These are phyloP conservation scores for Drosophila ananassae DNA, from an alignment of 1,140 invertebrate species.

Conservation along the genomic window DNA sequence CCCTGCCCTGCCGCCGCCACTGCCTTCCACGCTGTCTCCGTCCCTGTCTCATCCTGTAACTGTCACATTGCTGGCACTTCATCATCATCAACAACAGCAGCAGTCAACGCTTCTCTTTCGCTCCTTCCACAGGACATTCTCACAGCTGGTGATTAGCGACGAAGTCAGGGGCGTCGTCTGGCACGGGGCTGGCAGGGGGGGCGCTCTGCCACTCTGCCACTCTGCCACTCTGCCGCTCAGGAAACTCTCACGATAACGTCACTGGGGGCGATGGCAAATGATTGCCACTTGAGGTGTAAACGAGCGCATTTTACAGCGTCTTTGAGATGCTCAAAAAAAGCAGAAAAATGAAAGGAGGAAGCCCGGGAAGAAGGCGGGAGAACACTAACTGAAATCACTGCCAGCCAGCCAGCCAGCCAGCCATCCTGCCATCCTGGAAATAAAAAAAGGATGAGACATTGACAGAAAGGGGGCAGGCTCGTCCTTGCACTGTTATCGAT, in stretches of 20 bases:
- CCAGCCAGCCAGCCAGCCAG: slow-evolving; percentile 2
- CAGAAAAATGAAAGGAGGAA: slow-evolving; percentile 3
- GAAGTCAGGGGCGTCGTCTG: slow-evolving; percentile 1
- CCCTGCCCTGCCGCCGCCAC: neutral
- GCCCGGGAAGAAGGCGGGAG: slow-evolving; percentile 2
- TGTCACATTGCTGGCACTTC: slow-evolving; percentile 74
- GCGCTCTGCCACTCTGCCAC: neutral
- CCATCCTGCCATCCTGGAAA: neutral
- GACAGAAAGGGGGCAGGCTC: neutral
- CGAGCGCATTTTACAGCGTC: slow-evolving; percentile 77
- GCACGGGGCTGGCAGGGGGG: neutral
- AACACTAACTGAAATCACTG: slow-evolving; percentile 36
- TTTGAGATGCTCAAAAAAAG: slow-evolving; percentile 48
- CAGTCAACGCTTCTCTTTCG: slow-evolving; percentile 33
- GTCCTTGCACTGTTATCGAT: slow-evolving; percentile 17
- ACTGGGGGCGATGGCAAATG: slow-evolving; percentile 65
- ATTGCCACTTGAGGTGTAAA: slow-evolving; percentile 81
- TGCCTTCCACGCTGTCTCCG: slow-evolving; percentile 25
- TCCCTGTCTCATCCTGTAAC: slow-evolving; percentile 63
- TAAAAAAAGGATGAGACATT: neutral
- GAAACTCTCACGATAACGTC: slow-evolving; percentile 58
- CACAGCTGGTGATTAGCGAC: slow-evolving; percentile 64
- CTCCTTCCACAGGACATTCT: neutral
- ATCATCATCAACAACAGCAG: slow-evolving; percentile 60
- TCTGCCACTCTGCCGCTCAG: neutral